A percentile compares a stretch with the other conserved stretches of the same genome.
phyloP scores from a whole-genome alignment of 2,888 invertebrate species.

The Agriotes lineatus region DNA sequence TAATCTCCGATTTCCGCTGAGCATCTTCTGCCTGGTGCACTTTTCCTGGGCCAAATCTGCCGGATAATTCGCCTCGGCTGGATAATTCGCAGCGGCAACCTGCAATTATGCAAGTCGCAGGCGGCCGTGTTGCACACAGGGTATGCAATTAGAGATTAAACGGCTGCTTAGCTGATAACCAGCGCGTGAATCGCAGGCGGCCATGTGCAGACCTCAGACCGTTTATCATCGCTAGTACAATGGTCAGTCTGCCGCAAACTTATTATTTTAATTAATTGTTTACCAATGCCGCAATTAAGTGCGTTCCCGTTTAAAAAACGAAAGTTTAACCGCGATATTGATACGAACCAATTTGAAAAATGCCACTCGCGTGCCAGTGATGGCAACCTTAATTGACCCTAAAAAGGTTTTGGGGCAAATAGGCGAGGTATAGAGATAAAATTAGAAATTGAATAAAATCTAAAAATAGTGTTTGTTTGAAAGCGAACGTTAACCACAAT shows the following conservation, averaged over 20 bases:
- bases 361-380: too few species aligned
- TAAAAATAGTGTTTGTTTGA: too few species aligned
- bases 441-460: too few species aligned
- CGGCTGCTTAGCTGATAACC: conserved; percentile 14
- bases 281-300: neutral
- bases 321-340: too few species aligned
- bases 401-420: too few species aligned
- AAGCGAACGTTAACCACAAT: too few species aligned
- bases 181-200: conserved; percentile 16
- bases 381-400: too few species aligned
- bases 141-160: conserved; percentile 25
- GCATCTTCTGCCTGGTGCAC: neutral
- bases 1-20: too few species aligned
- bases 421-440: too few species aligned
- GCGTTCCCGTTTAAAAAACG: too few species aligned
- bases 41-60: neutral
- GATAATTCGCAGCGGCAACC: conserved; percentile 4
- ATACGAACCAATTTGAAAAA: too few species aligned
- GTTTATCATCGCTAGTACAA: conserved; percentile 11
- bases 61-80: too few species aligned
- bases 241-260: conserved; percentile 15
- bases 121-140: conserved; percentile 1
- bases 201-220: conserved; percentile 9
- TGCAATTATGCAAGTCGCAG: conserved; percentile 19
- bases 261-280: conserved; percentile 35